Base-by-base conservation (phyloP, 2,888 invertebrate genomes). In the Drosophila mayaguana region DNA sequence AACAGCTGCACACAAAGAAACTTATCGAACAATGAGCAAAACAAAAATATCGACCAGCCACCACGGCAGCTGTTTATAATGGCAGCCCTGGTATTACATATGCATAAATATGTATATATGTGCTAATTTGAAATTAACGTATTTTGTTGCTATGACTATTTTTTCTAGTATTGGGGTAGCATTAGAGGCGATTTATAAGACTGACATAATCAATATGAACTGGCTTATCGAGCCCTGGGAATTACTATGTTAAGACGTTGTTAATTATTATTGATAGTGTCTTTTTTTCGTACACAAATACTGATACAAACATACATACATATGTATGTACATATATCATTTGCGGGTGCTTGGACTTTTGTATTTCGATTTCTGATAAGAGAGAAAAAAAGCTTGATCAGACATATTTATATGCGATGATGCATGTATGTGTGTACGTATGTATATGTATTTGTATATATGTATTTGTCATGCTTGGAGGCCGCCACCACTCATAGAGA, bases 301-400 rank as follows among this genome's bases (percentile, higher is more conserved):
- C 16, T 25, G 6, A 51, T 8, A 18, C 20, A 34, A 34, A 34
- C 34, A 40, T 40, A 40, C 28, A 28, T 28, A 28, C 28, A 28
- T 54, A 9, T 32, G 32, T 32, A 2, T 8, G 8, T 32, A 28
- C 8, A 8, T 28, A 28, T 28, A 40, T 54, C 69, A 66, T 72
- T 74, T 70, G 61, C 75, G 70, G 75, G 70, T 32, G 70, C 74
- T 75, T 80, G 63, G 83, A 90, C 86, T 90, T 89, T 88, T 71
- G 88, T 77, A 83, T 83, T 83, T 74, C 72, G 70, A 86, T 86
- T 77, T 72, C n/a, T 85, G 84, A 90, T 85, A 84, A 89, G 90
- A 71, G 79, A 51, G 69, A 42, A 48, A 28, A 28, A 46, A 72
- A 75, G 67, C 66, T 71, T 75, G 84, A 84, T 84, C 90, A 77